phyloP scores from a whole-genome alignment of 2,888 invertebrate genomes.

The Pseudeuparius sepicola region DNA sequence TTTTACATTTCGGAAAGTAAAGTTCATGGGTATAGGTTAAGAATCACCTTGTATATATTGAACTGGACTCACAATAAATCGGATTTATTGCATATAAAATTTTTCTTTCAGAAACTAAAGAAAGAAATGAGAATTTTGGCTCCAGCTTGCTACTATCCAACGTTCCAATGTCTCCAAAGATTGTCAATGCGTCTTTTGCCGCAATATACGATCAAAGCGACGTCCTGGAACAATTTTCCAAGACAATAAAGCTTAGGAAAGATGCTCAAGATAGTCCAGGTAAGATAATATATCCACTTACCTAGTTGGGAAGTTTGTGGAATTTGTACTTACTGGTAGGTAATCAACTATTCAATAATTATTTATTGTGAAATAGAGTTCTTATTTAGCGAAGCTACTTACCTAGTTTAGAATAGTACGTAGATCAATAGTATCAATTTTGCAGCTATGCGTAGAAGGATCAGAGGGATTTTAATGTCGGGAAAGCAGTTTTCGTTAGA shows the following conservation, averaged over 20 bases:
- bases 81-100: too few relatives aligned
- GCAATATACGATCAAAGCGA: conserved; percentile 80
- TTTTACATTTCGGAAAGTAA: too few relatives aligned
- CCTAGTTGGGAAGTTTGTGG: too few relatives aligned
- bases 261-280: conserved; percentile 71
- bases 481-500: conserved; percentile 88
- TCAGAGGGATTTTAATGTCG: conserved; percentile 79
- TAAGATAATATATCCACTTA: conserved; percentile 28
- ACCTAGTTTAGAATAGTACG: neutral
- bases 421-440: conserved; percentile 19
- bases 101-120: conserved; percentile 59
- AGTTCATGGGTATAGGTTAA: too few relatives aligned
- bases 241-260: conserved; percentile 51
- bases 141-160: conserved; percentile 88
- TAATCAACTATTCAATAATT: too few relatives aligned
- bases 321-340: too few relatives aligned
- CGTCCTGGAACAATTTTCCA: conserved; percentile 60
- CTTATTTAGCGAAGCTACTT: neutral
- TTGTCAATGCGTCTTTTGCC: conserved; percentile 88
- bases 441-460: conserved; percentile 72
- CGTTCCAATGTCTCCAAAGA: conserved; percentile 93
- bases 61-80: too few relatives aligned
- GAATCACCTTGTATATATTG: too few relatives aligned
- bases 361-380: neutral
- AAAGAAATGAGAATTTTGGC: conserved; percentile 79